A percentile compares a stretch with the other conserved stretches of the same genome.
Conservation (phyloP, 2,113 vertebrate species). For the Anoura caudifer region DNA sequence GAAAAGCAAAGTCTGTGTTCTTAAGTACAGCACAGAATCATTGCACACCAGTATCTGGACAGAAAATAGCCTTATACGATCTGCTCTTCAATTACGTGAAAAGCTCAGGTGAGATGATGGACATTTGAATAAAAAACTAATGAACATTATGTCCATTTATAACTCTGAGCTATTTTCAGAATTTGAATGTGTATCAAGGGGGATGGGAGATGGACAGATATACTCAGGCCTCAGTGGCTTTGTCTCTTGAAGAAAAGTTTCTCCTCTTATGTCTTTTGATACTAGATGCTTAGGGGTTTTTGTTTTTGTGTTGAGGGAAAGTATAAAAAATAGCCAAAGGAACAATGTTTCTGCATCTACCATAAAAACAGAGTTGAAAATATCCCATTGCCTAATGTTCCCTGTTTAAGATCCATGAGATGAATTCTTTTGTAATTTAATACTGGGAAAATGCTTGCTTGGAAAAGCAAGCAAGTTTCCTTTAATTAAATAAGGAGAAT, state of each 20-base stretch:
- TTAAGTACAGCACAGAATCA: neutral
- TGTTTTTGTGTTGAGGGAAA: neutral
- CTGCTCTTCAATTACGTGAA: neutral
- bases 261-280: neutral
- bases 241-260: neutral
- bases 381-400: neutral
- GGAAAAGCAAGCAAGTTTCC: neutral
- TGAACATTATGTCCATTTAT: neutral
- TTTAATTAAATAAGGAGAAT: conserved; percentile 33
- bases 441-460: neutral
- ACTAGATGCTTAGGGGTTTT: neutral
- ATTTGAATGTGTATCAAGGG: neutral
- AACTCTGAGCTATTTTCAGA: neutral
- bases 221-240: neutral
- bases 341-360: neutral
- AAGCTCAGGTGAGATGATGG: neutral
- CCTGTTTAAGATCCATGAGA: neutral
- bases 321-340: neutral
- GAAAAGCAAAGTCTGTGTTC: neutral
- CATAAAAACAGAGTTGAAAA: neutral
- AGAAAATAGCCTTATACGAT: neutral
- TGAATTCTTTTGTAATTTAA: conserved; percentile 14
- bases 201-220: neutral
- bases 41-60: neutral
- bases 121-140: neutral